Evolutionary conservation across 2,797 vertebrate species (phyloP), one percentile per base, ranked within the genome.

Genomic region (Ambastaia sidthimunki): DNA sequence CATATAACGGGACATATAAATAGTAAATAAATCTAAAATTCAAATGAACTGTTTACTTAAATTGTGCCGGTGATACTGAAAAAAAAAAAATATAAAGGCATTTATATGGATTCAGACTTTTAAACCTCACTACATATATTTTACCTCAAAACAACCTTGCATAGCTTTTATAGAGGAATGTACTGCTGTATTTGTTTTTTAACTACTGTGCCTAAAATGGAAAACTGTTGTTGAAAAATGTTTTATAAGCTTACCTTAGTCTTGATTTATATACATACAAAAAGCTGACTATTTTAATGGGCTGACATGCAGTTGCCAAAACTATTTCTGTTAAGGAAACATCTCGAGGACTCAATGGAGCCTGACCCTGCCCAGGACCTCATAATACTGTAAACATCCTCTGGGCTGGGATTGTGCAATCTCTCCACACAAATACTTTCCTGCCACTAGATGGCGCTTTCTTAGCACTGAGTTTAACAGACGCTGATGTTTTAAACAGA

Each of bases 371-470:
- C 21, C 41, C 57, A 50, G 59, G 52, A 84, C 62, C 69, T 71
- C 62, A 28, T 47, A 55, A 80, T 34, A 70, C 18, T 55, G 80
- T 78, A 81, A 84, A 87, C 83, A 81, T 84, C 70, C 77, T 80
- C 57, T 83, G 59, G 72, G 37, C 62, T 79, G 31, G 48, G 11
- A 19, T 81, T 80, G 41, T 10, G 13, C 34, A 76, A 69, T 73
- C 15, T 44, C 41, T 13, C 34, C 70, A 65, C 5, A 25, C 16
- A 7, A 57, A 73, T n/a, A 44, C 19, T 47, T 74, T 83, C 16
- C 23, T 54, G 34, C 78, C 82, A 79, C 82, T 85, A 86, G 83
- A 72, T 85, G 85, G 84, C 41, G 81, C 72, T 57, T 80, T 73
- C 16, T 71, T 41, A 63, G 31, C 57, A 71, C 13, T 7, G 16